phyloP scores from a whole-genome alignment of 2,113 vertebrate species.

The Ceratotherium simum region DNA sequence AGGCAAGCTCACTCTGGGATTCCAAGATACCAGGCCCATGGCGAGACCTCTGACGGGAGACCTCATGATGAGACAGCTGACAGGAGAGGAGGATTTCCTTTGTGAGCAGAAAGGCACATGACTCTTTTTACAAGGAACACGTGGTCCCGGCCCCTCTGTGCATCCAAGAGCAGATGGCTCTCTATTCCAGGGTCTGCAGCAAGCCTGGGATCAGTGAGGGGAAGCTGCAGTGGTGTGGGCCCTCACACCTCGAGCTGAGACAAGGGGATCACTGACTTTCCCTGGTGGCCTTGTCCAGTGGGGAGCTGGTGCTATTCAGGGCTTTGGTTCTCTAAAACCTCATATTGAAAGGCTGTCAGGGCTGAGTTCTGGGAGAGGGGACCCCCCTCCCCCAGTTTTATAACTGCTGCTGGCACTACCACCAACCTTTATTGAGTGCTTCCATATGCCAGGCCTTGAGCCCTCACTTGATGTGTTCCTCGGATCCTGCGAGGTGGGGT shows the following conservation, averaged over 20 bases:
- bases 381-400: not conserved
- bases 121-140: not conserved
- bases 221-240: not conserved
- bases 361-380: not conserved
- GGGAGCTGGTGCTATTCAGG: fast-evolving
- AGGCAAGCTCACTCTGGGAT: not conserved
- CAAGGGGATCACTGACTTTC: not conserved
- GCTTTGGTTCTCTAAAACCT: not conserved
- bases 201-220: not conserved
- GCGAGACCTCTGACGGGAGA: not conserved
- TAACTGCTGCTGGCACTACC: not conserved
- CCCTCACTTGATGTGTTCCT: not conserved
- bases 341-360: not conserved
- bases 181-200: not conserved
- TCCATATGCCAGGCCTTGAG: not conserved
- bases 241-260: not conserved
- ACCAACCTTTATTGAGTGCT: fast-evolving
- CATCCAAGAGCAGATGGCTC: not conserved
- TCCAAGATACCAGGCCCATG: not conserved
- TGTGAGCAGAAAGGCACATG: not conserved
- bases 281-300: not conserved
- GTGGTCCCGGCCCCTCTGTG: not conserved
- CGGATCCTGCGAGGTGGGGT: not conserved
- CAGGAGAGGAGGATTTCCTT: not conserved
- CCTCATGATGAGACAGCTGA: not conserved